Base-by-base conservation (phyloP, 2,888 invertebrate species). In the Dolichopus griseipennis region DNA sequence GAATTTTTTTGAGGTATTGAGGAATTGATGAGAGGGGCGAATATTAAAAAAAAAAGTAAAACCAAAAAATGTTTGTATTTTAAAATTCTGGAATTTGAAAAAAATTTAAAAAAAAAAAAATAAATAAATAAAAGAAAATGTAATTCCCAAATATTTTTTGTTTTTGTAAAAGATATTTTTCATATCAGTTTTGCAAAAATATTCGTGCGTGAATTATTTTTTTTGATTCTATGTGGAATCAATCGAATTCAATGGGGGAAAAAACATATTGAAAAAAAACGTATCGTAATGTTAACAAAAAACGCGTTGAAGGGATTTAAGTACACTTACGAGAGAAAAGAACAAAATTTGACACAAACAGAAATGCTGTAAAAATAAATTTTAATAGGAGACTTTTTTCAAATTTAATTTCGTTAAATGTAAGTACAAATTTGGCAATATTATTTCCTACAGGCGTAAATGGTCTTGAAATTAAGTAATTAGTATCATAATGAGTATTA, bases 161-260 rank as follows among this genome's bases (percentile, higher is more conserved):
- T 37, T 37, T 37, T 52, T 15, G 52, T 9, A 43, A 52, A 52
- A 52, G 52, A 52, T 52, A 18, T 52, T 52, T 52, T 52, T 52
- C n/a, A 18, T 52, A 52, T 52, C 52, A 52, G 52, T 52, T 52
- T n/a, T 12, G 18, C 9, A 52, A 27, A 27, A 4, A 52, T 18
- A n/a, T 52, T 52, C 52, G 52, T 52, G 52, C 52, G 52, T 52
- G 52, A 52, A 52, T 52, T 52, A 52, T 52, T 52, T 52, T 52
- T 52, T 52, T 52, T 18, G 52, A 52, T 52, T 52, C 52, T 52
- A n/a, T 52, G 18, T 18, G n/a, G 18, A 52, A 52, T 52, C 52
- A 52, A 52, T 18, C n/a, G 52, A 52, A 52, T 52, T 52, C 52
- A 52, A 52, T 18, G 18, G 52, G 52, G 27, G 27, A 5, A 5